Base-by-base conservation (phyloP, 2,113 vertebrate species). In the Myotis yumanensis region DNA sequence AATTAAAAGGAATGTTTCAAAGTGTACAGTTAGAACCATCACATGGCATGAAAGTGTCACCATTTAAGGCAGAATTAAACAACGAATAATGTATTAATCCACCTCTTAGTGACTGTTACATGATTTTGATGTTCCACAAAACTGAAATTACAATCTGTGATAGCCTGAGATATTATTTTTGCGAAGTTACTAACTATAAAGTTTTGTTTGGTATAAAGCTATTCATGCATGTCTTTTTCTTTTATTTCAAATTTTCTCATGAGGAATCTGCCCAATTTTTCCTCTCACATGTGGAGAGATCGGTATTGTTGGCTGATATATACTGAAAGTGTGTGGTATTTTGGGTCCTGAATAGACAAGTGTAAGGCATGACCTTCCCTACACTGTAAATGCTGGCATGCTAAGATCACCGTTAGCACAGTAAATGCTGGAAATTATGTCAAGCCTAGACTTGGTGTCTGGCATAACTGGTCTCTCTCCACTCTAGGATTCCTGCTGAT, bases 1-100 rank as follows among this genome's bases (percentile, higher is more conserved):
- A 97, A 98, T 64, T 35, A 97, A 96, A 97, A 96, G 57, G 95
- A 71, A 90, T 97, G 89, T 97, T 98, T 98, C 93, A 97, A 97
- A 96, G 59, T 95, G 43, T 93, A 43, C 57, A 96, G 64, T 95
- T 93, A 97, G 93, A 93, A 94, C 72, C 91, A 90, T 68, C 91
- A 79, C 46, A 95, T 96, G 93, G 62, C 73, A 93, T 90, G 77
- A 94, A 96, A 93, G 43, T 84, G n/a, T 96, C 98, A 97, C 97
- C 85, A 54, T 89, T 96, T 96, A 97, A 97, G 79, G 62, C 48
- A 97, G 87, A 90, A 94, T 97, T 98, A 97, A 97, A 97, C 91
- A 85, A 85, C 92, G 94, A 95, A 97, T 97, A 97, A 97, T 97
- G 52, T 93, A 96, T 97, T 96, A 95, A 37, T 77, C 75, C 93